These are phyloP conservation scores for Australoheros facetus DNA, from an alignment of 2,797 vertebrate species.

Conservation along the genomic window DNA sequence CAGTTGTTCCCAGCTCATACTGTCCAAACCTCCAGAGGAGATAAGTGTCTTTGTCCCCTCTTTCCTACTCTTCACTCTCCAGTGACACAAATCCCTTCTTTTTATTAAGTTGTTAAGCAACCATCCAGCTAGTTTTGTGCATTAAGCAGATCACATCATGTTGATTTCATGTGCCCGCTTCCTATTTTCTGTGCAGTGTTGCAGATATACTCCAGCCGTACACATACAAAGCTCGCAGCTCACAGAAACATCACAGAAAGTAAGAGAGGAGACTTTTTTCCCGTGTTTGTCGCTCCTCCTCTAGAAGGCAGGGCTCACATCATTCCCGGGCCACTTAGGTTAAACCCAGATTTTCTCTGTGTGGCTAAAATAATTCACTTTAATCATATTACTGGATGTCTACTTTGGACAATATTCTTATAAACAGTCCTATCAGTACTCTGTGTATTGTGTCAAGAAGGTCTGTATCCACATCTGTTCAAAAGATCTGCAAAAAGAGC, in stretches of 20 bases:
- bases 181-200: background rate
- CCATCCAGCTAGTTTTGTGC: background rate
- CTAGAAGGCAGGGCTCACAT: background rate
- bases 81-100: background rate
- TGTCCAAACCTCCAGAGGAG: background rate
- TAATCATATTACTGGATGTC: no score
- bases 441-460: no score
- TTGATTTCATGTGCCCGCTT: background rate
- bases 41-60: background rate
- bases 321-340: rapidly evolving
- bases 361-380: no score
- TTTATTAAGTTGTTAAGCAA: background rate
- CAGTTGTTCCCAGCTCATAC: conserved; percentile 26
- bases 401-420: no score
- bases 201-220: no score
- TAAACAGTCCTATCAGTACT: no score
- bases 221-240: rapidly evolving
- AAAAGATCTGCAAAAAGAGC: no score
- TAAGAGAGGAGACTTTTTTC: background rate
- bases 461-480: no score
- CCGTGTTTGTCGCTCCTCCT: rapidly evolving
- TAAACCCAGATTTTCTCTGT: background rate
- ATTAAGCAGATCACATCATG: background rate
- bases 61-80: background rate
- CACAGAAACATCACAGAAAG: background rate